Conservation (phyloP, 2,797 vertebrate genomes). For the Acropternis orthonyx region DNA sequence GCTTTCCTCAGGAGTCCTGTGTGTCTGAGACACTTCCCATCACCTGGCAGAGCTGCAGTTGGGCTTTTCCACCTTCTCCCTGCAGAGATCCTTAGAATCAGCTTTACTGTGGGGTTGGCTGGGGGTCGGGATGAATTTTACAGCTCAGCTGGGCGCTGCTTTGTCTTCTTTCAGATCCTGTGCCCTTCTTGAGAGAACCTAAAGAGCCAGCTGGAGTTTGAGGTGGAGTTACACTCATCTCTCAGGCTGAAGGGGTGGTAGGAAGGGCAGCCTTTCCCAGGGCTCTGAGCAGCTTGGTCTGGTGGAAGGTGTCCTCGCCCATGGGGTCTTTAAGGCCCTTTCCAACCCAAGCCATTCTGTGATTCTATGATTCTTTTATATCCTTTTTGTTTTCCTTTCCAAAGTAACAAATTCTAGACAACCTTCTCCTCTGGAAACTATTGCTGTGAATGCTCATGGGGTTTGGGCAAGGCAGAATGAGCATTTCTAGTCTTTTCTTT, state of each 20-base stretch:
- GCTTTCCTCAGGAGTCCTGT: background rate
- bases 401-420: background rate
- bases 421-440: background rate
- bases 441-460: background rate
- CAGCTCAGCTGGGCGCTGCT: background rate
- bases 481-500: background rate
- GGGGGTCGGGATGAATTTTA: background rate
- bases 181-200: background rate
- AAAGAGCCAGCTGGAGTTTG: background rate
- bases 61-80: background rate
- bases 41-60: background rate
- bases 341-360: background rate
- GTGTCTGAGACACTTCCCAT: background rate
- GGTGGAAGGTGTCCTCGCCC: background rate
- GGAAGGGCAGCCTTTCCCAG: background rate
- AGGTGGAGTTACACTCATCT: background rate
- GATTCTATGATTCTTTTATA: background rate
- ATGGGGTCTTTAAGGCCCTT: background rate
- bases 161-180: background rate
- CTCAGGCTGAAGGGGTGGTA: background rate
- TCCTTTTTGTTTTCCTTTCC: background rate
- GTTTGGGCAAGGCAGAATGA: background rate
- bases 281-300: background rate
- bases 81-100: background rate
- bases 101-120: conserved; percentile 8